These are phyloP conservation scores for Trachythela sp. DNA, from an alignment of 64 coral and sea anemone species.

Conservation along the genomic window DNA sequence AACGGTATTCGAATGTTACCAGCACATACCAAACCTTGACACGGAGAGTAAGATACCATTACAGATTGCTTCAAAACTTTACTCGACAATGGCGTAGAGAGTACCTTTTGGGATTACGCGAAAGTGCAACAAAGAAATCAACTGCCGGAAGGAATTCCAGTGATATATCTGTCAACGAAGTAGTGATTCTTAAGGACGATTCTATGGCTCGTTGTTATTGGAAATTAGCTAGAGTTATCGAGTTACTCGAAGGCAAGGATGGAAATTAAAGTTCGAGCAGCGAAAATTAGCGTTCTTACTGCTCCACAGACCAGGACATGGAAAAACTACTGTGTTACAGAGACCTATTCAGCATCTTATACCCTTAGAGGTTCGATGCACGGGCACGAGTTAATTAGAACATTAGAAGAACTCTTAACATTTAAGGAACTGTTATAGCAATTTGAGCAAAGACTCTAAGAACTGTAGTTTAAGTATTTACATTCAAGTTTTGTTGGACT, in stretches of 20 bases:
- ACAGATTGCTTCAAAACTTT: slow-evolving; percentile 23
- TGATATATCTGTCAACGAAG: neutral
- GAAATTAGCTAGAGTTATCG: neutral
- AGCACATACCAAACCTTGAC: neutral
- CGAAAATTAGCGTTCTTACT: neutral
- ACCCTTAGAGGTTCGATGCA: neutral
- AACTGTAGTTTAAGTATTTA: too few species aligned
- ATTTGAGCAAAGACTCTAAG: too few species aligned
- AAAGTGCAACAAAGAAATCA: neutral
- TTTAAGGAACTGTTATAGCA: too few species aligned
- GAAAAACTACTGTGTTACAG: neutral
- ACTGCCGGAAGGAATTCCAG: neutral
- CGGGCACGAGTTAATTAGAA: too few species aligned
- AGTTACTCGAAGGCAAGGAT: neutral
- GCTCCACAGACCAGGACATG: neutral
- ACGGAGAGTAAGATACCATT: neutral
- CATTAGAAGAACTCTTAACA: too few species aligned
- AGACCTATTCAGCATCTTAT: slow-evolving; percentile 7
- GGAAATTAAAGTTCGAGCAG: neutral
- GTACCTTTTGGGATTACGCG: neutral
- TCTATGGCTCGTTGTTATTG: neutral
- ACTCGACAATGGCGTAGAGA: neutral
- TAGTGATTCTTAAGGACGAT: neutral
- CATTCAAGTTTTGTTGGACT: too few species aligned
- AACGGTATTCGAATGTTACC: neutral